These are phyloP conservation scores for Mareca penelope DNA, from an alignment of 2,797 vertebrate species.

Conservation along the genomic window DNA sequence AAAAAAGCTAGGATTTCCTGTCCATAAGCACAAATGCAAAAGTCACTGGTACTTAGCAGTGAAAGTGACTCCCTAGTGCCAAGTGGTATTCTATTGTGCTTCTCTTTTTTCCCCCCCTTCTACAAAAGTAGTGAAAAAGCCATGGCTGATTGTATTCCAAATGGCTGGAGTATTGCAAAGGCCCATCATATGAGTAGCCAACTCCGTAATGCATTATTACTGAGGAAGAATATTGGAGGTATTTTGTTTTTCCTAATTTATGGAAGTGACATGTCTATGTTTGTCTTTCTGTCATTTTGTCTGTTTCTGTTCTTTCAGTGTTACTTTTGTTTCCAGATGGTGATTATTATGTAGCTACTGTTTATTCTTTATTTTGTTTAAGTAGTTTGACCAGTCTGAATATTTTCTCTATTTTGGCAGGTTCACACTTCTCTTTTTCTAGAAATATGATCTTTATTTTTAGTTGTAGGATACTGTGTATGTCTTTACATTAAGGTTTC, in stretches of 20 bases:
- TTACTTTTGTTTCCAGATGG: background rate
- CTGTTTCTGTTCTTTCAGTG: background rate
- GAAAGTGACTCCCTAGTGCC: background rate
- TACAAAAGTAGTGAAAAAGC: background rate
- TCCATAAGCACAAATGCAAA: conserved; percentile 38
- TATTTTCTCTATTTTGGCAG: background rate
- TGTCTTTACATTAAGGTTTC: background rate
- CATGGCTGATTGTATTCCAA: background rate
- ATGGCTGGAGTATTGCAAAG: background rate
- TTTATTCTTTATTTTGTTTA: background rate
- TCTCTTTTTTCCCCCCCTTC: background rate
- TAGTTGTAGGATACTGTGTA: background rate
- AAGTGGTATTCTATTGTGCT: background rate
- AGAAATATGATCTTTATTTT: background rate
- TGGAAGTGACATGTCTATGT: background rate
- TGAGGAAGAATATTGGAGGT: background rate
- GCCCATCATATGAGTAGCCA: background rate
- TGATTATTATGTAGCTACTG: background rate
- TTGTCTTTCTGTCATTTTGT: background rate
- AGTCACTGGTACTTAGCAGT: background rate
- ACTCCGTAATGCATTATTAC: background rate
- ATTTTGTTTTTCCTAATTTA: background rate
- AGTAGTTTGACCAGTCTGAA: background rate
- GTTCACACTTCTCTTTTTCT: background rate
- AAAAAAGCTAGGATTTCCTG: conserved; percentile 33